Evolutionary conservation across 1,140 invertebrate genomes (phyloP), one percentile per base, ranked within the genome.

Genomic region (Drosophila athabasca): DNA sequence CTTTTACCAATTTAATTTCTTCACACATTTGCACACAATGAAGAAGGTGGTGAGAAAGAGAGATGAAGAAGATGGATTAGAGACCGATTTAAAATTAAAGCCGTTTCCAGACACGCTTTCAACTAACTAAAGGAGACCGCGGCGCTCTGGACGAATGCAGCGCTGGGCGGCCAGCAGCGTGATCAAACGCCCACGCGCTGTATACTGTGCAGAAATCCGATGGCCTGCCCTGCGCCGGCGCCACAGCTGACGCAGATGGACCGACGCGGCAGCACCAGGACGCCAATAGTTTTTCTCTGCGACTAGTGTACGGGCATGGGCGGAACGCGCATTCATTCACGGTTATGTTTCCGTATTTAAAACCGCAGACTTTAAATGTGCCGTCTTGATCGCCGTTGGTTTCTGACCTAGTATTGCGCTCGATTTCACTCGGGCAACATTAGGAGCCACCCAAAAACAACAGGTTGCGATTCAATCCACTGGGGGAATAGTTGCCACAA

Each of bases 61-160:
- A 39, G 31, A 35, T 35, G 31, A 35, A 11, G 35, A n/a, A 13
- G 35, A 11, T 4, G 3, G 11, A 39, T n/a, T 39, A 13, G 11
- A 39, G 35, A 39, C 15, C 22, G 19, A 15, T n/a, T n/a, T 57
- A 13, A 44, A 57, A 31, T 45, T 29, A 45, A 31, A 29, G 15
- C 17, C 26, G 17, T 46, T 45, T 57, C 43, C 41, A 43, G 31
- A n/a, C 24, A 29, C 35, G 35, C 35, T 53, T 17, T 15, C 49
- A 49, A 88, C 83, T n/a, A 61, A 88, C 83, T 79, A 52, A 88
- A 88, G 49, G 79, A 66, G 57, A 88, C 83, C 15, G 83, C 62
- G 13, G 83, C 83, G 77, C 79, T 88, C 57, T 88, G 79, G 39
- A 88, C 83, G 69, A 83, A 76, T 51, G 74, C 77, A 48, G 51